These are phyloP conservation scores for Lobophora halterata DNA, from an alignment of 2,888 invertebrate species.

Conservation along the genomic window DNA sequence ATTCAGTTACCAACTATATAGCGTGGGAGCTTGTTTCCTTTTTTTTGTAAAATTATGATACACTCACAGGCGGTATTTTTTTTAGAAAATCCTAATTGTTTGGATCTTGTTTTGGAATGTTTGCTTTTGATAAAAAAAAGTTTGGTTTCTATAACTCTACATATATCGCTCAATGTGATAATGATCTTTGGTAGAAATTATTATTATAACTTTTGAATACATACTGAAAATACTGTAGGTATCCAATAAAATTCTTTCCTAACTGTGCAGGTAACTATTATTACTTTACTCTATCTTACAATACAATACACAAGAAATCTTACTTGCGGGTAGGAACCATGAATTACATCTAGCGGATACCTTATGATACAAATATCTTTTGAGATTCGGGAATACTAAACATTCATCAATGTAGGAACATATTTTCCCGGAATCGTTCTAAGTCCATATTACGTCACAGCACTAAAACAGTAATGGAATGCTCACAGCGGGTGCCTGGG, in stretches of 20 bases:
- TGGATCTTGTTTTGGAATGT: too few relatives aligned
- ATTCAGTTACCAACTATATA: too few relatives aligned
- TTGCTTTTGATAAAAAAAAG: background rate
- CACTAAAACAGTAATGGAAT: slow-evolving; percentile 17
- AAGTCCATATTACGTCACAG: slow-evolving; percentile 13
- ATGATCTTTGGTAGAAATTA: slow-evolving; percentile 25
- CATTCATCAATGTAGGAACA: slow-evolving; percentile 7
- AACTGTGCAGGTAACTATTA: slow-evolving; percentile 59
- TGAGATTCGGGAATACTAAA: slow-evolving; percentile 36
- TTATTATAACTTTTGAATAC: slow-evolving; percentile 7
- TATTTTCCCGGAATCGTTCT: slow-evolving; percentile 1
- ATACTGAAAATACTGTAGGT: slow-evolving; percentile 5
- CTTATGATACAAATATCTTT: slow-evolving; percentile 41
- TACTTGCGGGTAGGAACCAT: slow-evolving; percentile 75
- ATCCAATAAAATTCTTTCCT: slow-evolving; percentile 9
- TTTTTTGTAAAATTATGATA: too few relatives aligned
- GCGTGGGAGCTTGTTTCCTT: too few relatives aligned
- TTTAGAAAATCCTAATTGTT: too few relatives aligned
- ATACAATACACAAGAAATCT: slow-evolving; percentile 47
- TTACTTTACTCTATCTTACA: slow-evolving; percentile 53
- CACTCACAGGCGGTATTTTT: too few relatives aligned
- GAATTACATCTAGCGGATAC: slow-evolving; percentile 57
- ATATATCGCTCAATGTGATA: too few relatives aligned
- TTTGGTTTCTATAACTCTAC: too few relatives aligned
- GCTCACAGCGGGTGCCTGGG: slow-evolving; percentile 69